Evolutionary conservation across 2,888 invertebrate species (phyloP), one percentile per base, ranked within the genome.

Genomic region (Apotomis betuletana): DNA sequence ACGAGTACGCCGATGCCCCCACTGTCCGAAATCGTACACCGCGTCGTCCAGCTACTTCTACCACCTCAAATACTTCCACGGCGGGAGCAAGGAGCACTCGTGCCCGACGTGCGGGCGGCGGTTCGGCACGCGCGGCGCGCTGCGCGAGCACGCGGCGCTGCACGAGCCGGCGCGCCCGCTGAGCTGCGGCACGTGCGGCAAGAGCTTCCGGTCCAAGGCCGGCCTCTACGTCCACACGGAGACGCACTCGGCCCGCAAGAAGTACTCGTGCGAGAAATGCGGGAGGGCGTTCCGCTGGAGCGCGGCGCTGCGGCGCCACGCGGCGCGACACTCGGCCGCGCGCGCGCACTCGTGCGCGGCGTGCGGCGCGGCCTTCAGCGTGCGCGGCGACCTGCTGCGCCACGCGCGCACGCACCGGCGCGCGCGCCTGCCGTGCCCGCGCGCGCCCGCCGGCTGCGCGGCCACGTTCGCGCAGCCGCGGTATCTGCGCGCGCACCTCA

Each of bases 21-120:
- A 89, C 52, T 94, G 94, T 78, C 85, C 85, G 4, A 94, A 94
- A 76, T 84, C 83, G 63, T 94, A 92, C 81, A 84, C 81, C 2
- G 91, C 91, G n/a, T 81, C 90, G 0, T 93, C 93, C 3, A 92
- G 92, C 79, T 89, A 93, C 75, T 92, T 92, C 80, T 94, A 94
- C 77, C 95, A 95, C 79, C 79, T 94, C 75, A 93, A 91, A 74
- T 87, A 94, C 79, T 85, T 87, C 10, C 94, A 95, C 82, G 83
- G 81, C 0, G 85, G 87, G 9, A 81, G 85, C 38, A 90, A 90
- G 74, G 90, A 92, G 69, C 90, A 93, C 81, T 85, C 85, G 52
- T 95, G 95, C 77, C 86, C 87, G 5, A 83, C 88, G 57, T 94
- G 95, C 81, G 91, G 90, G 0, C 85, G 89, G 54, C 86, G 83